These are phyloP conservation scores for Doryteuthis pealeii DNA, from an alignment of 1,140 invertebrate species.

Conservation along the genomic window DNA sequence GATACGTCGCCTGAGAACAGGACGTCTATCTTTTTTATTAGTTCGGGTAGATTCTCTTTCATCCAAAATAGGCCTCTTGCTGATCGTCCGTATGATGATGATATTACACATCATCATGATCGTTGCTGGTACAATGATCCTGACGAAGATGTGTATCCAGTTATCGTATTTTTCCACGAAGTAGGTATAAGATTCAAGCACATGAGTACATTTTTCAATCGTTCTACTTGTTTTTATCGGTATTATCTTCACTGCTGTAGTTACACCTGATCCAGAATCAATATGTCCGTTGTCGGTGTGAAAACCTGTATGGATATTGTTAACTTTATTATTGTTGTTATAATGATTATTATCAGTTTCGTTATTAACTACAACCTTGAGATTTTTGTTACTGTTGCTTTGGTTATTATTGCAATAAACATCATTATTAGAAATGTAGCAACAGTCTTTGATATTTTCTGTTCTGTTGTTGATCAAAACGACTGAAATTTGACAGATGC, in stretches of 20 bases:
- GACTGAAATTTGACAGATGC: neutral
- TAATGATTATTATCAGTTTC: too few relatives aligned
- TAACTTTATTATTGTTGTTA: neutral
- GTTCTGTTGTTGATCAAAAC: neutral
- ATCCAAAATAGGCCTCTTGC: neutral
- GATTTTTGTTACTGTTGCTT: too few relatives aligned
- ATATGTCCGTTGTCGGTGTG: neutral
- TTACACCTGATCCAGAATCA: neutral
- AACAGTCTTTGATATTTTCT: neutral
- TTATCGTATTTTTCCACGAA: neutral
- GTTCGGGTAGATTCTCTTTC: neutral
- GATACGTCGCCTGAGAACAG: neutral
- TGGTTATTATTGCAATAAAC: too few relatives aligned
- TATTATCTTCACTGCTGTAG: too few relatives aligned
- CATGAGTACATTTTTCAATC: neutral
- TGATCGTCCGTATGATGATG: neutral
- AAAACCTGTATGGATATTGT: neutral
- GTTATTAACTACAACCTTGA: too few relatives aligned
- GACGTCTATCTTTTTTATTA: too few relatives aligned
- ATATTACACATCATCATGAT: constrained; percentile 2
- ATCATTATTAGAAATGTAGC: neutral
- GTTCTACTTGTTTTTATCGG: too few relatives aligned
- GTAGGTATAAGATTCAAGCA: neutral
- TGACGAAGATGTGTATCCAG: neutral
- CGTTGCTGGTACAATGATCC: neutral